Conservation (phyloP, 2,888 invertebrate species). For the Lepetodrilus schrolli region DNA sequence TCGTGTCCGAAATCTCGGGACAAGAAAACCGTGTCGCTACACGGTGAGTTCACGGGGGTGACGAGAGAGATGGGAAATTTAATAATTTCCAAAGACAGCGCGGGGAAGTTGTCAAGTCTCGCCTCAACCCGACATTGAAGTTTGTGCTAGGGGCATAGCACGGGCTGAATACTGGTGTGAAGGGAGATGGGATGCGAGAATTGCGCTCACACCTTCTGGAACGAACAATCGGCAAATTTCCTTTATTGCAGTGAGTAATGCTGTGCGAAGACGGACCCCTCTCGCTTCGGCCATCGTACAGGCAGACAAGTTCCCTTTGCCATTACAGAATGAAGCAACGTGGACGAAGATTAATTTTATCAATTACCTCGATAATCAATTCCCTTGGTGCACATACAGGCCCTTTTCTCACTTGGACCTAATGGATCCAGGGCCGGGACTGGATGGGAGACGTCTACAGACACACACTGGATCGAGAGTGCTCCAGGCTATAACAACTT, state of each 20-base stretch:
- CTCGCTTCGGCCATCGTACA: not conserved
- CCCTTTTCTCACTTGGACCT: constrained; percentile 12
- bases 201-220: constrained; percentile 37
- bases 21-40: no score
- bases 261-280: not conserved
- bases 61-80: constrained; percentile 7
- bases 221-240: constrained; percentile 25
- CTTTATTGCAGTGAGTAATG: constrained; percentile 28
- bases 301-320: constrained; percentile 2
- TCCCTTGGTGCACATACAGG: constrained; percentile 33
- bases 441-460: not conserved
- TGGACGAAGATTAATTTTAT: constrained; percentile 41
- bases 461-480: not conserved
- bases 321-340: constrained; percentile 39
- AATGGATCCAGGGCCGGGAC: not conserved
- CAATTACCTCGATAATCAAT: constrained; percentile 35
- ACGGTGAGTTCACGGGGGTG: not conserved
- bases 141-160: not conserved
- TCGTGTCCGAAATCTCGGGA: no score
- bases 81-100: constrained; percentile 23
- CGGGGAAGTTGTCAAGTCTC: constrained; percentile 11
- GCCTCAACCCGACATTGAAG: constrained; percentile 24
- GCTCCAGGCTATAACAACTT: constrained; percentile 12
- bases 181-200: constrained; percentile 38
- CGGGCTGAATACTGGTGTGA: constrained; percentile 29